These are phyloP conservation scores for Myathropa florea DNA, from an alignment of 2,888 invertebrate species.

Conservation along the genomic window DNA sequence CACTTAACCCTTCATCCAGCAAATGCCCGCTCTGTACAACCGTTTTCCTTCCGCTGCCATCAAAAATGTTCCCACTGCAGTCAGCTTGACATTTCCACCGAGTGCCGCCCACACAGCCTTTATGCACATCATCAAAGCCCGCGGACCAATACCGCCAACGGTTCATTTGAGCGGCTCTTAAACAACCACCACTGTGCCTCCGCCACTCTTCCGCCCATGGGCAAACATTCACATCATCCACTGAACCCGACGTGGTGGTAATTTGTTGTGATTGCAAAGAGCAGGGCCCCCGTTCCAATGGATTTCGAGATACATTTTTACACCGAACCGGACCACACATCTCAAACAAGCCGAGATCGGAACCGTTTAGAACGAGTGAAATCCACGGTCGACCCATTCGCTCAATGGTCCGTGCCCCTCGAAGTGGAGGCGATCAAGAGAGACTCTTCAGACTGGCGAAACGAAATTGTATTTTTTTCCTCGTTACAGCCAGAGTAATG, in stretches of 20 bases:
- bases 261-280: slow-evolving; percentile 41
- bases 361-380: slow-evolving; percentile 35
- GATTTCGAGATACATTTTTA: slow-evolving; percentile 28
- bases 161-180: slow-evolving; percentile 38
- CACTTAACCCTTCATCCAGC: background rate
- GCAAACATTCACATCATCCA: slow-evolving; percentile 39
- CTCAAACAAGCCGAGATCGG: slow-evolving; percentile 10
- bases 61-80: background rate
- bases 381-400: background rate
- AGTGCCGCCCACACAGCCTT: slow-evolving; percentile 5
- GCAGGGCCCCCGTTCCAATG: background rate
- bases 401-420: background rate
- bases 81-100: background rate
- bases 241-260: slow-evolving; percentile 44
- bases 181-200: slow-evolving; percentile 22
- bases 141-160: slow-evolving; percentile 29
- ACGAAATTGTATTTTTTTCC: slow-evolving; percentile 7
- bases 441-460: slow-evolving; percentile 10
- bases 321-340: background rate
- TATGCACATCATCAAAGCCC: slow-evolving; percentile 2
- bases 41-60: slow-evolving; percentile 21
- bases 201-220: slow-evolving; percentile 1
- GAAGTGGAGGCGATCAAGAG: background rate
- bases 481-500: slow-evolving; percentile 38
- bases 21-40: background rate